Evolutionary conservation across 2,113 vertebrate species (phyloP).

Genomic region (Dinomys branickii): DNA sequence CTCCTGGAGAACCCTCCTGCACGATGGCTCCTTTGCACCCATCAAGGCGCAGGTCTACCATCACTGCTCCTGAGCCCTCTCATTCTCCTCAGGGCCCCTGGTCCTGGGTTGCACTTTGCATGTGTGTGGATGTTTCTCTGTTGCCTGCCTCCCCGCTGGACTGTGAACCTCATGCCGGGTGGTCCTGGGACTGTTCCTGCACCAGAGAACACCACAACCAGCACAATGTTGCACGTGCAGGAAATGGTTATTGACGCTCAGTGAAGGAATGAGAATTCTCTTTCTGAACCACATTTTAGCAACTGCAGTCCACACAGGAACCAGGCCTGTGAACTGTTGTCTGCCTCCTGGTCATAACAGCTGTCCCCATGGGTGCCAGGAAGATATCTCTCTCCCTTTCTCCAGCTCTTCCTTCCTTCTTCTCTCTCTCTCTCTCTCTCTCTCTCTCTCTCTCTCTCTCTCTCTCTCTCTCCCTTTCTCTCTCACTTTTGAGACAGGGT

Average conservation of each 20-base stretch:
- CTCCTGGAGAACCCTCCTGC: background rate
- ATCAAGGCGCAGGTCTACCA: background rate
- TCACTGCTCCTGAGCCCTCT: background rate
- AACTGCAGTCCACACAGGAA: accelerated
- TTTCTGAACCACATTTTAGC: background rate
- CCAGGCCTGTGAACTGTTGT: accelerated
- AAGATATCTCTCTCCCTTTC: too few species aligned
- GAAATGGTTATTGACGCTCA: background rate
- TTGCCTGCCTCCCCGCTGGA: background rate
- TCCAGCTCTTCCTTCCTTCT: too few species aligned
- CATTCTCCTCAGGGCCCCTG: accelerated
- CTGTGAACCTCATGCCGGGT: too few species aligned
- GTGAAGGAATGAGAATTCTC: background rate
- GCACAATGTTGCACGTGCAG: accelerated
- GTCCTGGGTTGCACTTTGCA: accelerated
- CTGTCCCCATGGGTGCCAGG: background rate
- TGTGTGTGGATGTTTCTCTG: accelerated
- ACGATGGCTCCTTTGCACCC: background rate
- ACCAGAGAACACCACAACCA: accelerated
- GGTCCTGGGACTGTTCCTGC: background rate
- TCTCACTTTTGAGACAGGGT: background rate
- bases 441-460: background rate
- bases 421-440: background rate
- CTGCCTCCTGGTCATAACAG: accelerated
- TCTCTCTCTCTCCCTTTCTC: background rate